These are phyloP conservation scores for Mus pahari DNA, from an alignment of 2,113 vertebrate species.

Conservation along the genomic window DNA sequence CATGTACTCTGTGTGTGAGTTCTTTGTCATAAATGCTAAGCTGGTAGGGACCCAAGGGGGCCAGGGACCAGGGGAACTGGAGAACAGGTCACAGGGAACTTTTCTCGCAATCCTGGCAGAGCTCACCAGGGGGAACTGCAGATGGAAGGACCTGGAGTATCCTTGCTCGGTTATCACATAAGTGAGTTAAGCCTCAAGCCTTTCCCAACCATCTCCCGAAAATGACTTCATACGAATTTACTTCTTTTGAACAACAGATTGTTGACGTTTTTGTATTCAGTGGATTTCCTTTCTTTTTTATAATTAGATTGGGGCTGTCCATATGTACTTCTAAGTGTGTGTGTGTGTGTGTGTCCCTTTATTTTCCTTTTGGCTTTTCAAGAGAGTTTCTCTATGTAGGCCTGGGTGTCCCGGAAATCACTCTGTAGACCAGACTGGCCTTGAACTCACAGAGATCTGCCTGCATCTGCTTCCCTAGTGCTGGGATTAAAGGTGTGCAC, in stretches of 20 bases:
- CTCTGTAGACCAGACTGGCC: neutral
- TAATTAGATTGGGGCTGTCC: slow-evolving; percentile 10
- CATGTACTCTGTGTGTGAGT: neutral
- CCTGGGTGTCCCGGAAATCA: neutral
- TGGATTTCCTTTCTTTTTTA: slow-evolving; percentile 15
- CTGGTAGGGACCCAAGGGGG: neutral
- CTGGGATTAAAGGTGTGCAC: neutral
- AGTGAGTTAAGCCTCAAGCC: slow-evolving; percentile 2
- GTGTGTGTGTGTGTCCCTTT: neutral
- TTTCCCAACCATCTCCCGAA: neutral
- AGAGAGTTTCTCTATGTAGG: neutral
- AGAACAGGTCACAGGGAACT: neutral
- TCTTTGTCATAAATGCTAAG: neutral
- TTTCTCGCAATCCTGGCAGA: neutral
- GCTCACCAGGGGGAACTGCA: neutral
- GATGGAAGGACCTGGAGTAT: neutral
- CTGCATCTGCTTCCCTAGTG: neutral
- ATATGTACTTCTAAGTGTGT: neutral
- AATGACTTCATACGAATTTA: neutral
- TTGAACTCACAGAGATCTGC: neutral
- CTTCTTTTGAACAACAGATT: slow-evolving; percentile 45
- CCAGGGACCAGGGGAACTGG: neutral
- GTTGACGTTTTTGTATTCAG: slow-evolving; percentile 10
- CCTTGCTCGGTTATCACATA: neutral
- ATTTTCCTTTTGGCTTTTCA: neutral